Evolutionary conservation across 2,888 invertebrate species (phyloP).

Genomic region (Rotaria socialis): DNA sequence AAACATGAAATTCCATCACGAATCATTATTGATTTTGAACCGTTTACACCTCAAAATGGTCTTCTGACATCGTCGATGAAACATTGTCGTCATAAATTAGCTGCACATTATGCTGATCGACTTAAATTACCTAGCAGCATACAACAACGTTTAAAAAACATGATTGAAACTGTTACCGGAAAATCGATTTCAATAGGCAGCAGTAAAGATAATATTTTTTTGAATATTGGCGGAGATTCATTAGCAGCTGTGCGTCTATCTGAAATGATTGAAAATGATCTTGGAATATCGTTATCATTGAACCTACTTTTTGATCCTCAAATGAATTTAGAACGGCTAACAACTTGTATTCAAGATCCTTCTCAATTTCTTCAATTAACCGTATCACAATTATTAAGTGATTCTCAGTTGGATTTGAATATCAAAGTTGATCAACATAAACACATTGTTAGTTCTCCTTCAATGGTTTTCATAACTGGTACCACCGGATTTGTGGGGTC

Average conservation of each 20-base stretch:
- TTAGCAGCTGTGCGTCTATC: not conserved
- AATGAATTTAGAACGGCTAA: not conserved
- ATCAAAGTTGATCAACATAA: not conserved
- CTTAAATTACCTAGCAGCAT: not conserved
- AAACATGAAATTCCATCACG: not conserved
- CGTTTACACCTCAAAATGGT: not conserved
- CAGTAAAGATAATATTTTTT: not conserved
- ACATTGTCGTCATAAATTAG: not conserved
- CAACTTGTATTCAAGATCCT: not conserved
- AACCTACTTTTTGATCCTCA: not conserved
- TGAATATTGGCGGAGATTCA: not conserved
- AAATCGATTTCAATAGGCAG: not conserved
- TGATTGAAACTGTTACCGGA: not conserved
- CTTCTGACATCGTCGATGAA: not conserved
- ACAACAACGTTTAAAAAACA: not conserved
- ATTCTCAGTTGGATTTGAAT: not conserved
- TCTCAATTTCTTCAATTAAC: not conserved
- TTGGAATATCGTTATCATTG: not conserved
- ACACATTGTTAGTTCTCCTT: too few relatives aligned
- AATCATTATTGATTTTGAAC: not conserved
- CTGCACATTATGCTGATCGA: conserved; percentile 49
- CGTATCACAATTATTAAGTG: not conserved
- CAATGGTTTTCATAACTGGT: not conserved
- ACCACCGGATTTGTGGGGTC: conserved; percentile 2
- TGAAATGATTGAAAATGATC: not conserved